Percentiles rank a stretch among this genome's conserved stretches.
Conservation (phyloP, 1,140 invertebrate genomes). For the Rhopalosiphum maidis region DNA sequence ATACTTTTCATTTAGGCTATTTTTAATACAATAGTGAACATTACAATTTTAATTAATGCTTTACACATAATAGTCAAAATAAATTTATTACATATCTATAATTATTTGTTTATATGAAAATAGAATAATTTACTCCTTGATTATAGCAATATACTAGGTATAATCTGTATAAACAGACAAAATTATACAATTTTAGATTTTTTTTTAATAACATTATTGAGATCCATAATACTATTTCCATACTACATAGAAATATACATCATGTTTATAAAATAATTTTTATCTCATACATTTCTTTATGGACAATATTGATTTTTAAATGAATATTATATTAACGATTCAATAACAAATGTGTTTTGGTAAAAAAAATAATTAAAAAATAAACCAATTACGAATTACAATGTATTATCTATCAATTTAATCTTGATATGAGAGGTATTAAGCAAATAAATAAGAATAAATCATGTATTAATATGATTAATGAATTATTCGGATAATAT, state of each 20-base stretch:
- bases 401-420: not conserved
- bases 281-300: not conserved
- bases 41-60: not conserved
- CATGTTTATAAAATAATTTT: conserved; percentile 11
- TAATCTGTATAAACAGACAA: not conserved
- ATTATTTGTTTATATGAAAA: not conserved
- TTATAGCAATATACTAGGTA: not conserved
- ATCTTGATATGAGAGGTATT: not conserved
- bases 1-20: not conserved
- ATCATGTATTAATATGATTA: not conserved
- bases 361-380: conserved; percentile 19
- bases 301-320: not conserved
- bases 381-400: not conserved
- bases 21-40: not conserved
- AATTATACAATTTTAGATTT: not conserved
- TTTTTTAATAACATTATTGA: conserved; percentile 30
- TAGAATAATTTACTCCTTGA: not conserved
- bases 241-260: not conserved
- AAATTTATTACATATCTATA: not conserved
- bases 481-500: not conserved
- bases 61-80: not conserved
- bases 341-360: not conserved
- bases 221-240: not conserved
- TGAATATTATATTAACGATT: not conserved
- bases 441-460: not conserved